Conservation (phyloP, 2,113 vertebrate genomes). For the Saguinus midas region DNA sequence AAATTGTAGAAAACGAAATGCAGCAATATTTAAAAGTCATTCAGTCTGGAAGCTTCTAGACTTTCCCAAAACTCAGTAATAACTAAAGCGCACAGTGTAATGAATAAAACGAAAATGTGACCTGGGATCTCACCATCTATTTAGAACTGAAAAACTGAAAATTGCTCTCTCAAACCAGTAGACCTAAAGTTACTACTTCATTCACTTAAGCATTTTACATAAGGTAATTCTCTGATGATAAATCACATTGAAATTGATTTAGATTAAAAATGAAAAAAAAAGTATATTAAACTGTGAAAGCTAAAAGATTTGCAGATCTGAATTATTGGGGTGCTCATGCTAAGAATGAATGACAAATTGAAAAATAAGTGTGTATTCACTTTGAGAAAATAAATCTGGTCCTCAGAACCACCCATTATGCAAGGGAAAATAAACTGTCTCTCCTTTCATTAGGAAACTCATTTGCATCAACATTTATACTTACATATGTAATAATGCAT, state of each 20-base stretch:
- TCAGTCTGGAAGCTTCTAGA: constrained; percentile 58
- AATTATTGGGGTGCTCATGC: constrained; percentile 64
- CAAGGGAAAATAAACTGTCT: constrained; percentile 68
- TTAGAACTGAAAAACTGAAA: constrained; percentile 64
- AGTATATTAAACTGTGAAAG: constrained; percentile 62
- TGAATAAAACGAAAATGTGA: constrained; percentile 64
- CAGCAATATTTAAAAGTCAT: constrained; percentile 59
- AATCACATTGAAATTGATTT: constrained; percentile 74
- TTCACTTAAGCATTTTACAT: constrained; percentile 54
- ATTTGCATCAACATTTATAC: constrained; percentile 75
- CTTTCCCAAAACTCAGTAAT: constrained; percentile 53
- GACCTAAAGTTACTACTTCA: constrained; percentile 63
- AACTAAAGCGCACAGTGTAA: constrained; percentile 49
- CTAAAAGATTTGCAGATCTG: constrained; percentile 38
- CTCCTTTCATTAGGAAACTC: constrained; percentile 78
- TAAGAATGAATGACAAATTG: constrained; percentile 72
- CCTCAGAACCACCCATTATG: constrained; percentile 66
- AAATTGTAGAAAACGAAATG: constrained; percentile 32
- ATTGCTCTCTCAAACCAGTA: constrained; percentile 52
- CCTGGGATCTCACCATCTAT: constrained; percentile 45
- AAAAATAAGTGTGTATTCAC: constrained; percentile 69
- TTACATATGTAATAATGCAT: constrained; percentile 79
- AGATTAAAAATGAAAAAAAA: constrained; percentile 47
- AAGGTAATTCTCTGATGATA: constrained; percentile 65
- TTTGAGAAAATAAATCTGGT: constrained; percentile 67